Evolutionary conservation across 2,797 vertebrate species (phyloP).

Genomic region (Smutsia gigantea): DNA sequence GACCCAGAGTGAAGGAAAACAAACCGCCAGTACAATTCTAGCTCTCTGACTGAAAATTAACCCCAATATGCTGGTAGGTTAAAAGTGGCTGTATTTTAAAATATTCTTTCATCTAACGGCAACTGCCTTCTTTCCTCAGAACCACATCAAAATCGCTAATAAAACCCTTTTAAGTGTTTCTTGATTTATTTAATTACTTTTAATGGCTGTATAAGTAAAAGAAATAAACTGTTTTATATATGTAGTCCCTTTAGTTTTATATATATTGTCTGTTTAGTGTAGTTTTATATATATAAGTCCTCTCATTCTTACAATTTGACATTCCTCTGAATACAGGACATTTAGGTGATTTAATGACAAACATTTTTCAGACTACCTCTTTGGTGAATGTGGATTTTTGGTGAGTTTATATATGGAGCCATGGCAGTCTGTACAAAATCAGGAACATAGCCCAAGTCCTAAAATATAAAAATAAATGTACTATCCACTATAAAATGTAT

Average conservation of each 20-base stretch:
- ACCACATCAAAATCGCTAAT: not conserved
- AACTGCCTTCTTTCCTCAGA: not conserved
- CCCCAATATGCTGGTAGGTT: not conserved
- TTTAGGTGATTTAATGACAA: not conserved
- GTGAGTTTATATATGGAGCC: conserved; percentile 89
- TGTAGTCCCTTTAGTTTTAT: no score
- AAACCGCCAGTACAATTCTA: not conserved
- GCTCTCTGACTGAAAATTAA: not conserved
- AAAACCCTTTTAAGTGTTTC: not conserved
- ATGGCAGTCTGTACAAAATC: conserved; percentile 91
- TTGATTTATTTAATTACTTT: not conserved
- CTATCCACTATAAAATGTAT: not conserved
- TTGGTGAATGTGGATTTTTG: conserved; percentile 87
- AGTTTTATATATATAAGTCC: not conserved
- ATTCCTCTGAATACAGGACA: not conserved
- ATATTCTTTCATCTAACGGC: not conserved
- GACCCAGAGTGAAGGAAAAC: not conserved
- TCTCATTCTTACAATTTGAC: not conserved
- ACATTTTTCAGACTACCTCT: conserved; percentile 86
- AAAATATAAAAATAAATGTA: conserved; percentile 60
- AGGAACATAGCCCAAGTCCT: conserved; percentile 91
- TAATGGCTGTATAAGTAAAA: not conserved
- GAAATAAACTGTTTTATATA: no score
- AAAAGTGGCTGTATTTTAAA: not conserved
- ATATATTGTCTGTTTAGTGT: no score